Conservation (phyloP, 2,888 invertebrate genomes). For the Cephalotes varians region DNA sequence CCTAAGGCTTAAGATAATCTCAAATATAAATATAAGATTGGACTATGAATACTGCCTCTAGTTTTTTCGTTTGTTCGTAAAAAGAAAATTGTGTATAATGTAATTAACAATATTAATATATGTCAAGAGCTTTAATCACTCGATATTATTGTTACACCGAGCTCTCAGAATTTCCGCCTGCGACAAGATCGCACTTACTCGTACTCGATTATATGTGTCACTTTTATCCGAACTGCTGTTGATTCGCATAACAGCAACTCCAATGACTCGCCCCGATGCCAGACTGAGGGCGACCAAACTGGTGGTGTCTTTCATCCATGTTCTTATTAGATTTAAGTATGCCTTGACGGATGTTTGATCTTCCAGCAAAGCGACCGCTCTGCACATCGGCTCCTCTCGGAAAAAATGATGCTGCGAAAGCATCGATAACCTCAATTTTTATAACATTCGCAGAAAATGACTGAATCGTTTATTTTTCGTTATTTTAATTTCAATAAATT, state of each 20-base stretch:
- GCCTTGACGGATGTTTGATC: conserved; percentile 73
- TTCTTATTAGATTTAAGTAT: conserved; percentile 73
- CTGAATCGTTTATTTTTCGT: not conserved
- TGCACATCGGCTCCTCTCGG: conserved; percentile 79
- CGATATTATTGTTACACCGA: not conserved
- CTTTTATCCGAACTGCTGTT: conserved; percentile 73
- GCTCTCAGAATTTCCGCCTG: not conserved
- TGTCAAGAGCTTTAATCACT: not conserved
- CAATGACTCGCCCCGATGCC: conserved; percentile 78
- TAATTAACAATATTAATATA: not conserved
- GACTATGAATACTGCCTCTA: not conserved
- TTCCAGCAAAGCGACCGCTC: conserved; percentile 68
- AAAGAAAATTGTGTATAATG: not conserved
- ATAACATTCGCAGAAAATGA: not conserved
- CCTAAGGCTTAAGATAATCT: not conserved
- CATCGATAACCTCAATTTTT: not conserved
- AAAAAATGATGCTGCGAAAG: conserved; percentile 78
- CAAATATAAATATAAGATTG: not conserved
- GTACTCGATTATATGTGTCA: conserved; percentile 76
- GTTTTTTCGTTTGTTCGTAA: not conserved
- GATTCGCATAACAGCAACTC: conserved; percentile 74
- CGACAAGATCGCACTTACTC: conserved; percentile 65
- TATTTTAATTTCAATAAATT: not conserved
- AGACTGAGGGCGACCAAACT: conserved; percentile 79
- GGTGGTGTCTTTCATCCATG: conserved; percentile 80